Base-by-base conservation (phyloP, 1,140 invertebrate species). In the Drepana arcuata region DNA sequence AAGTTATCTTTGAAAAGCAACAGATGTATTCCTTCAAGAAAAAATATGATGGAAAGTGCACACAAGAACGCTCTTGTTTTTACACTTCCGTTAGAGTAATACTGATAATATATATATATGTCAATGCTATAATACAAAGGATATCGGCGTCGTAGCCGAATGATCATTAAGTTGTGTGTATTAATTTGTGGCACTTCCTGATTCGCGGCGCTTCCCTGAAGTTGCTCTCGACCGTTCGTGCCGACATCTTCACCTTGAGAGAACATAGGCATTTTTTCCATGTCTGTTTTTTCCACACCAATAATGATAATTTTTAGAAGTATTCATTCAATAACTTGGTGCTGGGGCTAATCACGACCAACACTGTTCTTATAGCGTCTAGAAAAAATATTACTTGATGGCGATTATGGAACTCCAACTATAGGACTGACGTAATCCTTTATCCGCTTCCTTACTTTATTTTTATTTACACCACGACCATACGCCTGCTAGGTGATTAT, bases 211-310 rank as follows among this genome's bases (percentile, higher is more conserved):
- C 70, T 72, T 70, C 59, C 61, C 62, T 62, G 52, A 69, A 59
- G 60, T 43, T 47, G 42, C 55, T 66, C 59, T 63, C 52, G 61
- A 63, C 46, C 48, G 53, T 57, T 66, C 62, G 65, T 66, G 49
- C 47, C 54, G 49, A 55, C 67, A 61, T 65, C 71, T 71, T 75
- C 53, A 69, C 71, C 73, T 78, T 78, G 69, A 59, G 57, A 57
- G 55, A 62, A 57, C 53, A 60, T 58, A 57, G 50, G 39, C 34
- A 41, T 69, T 73, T 79, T 77, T 66, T 53, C 45, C 29, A 35
- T 18, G 36, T 50, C 34, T 41, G 48, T 67, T 74, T 75, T 73
- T 74, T 57, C 44, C 41, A 55, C 42, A 35, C 30, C 53, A 55
- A 53, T 69, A 66, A 74, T 66, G 58, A 68, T 71, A 58, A 69